A percentile compares a stretch with the other conserved stretches of the same genome.
Conservation (phyloP, 1,140 invertebrate genomes). For the Megalonaias nervosa region DNA sequence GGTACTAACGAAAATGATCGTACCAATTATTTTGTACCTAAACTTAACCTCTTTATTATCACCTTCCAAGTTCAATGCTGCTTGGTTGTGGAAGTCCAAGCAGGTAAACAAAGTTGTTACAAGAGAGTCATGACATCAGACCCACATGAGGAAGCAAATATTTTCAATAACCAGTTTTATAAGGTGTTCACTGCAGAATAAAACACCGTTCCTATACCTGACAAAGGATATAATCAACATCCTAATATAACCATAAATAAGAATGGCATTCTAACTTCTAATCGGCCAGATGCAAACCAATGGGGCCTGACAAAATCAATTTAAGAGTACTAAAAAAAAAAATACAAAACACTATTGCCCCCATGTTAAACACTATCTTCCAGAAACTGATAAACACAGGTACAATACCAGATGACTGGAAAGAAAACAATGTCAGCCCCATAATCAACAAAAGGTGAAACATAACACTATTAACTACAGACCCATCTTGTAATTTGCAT, state of each 20-base stretch:
- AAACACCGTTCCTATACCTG: slow-evolving; percentile 5
- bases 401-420: slow-evolving; percentile 33
- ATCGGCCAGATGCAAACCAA: slow-evolving; percentile 10
- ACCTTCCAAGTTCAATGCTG: too few species aligned
- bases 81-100: too few species aligned
- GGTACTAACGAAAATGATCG: too few species aligned
- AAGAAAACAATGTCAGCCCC: slow-evolving; percentile 28
- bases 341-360: slow-evolving; percentile 7
- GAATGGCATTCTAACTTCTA: slow-evolving; percentile 10
- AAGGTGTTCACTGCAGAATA: background rate
- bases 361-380: slow-evolving; percentile 8
- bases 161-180: slow-evolving; percentile 19
- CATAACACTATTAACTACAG: slow-evolving; percentile 36
- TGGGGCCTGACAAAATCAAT: slow-evolving; percentile 26
- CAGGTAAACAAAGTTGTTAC: background rate
- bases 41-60: too few species aligned
- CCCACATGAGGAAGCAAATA: slow-evolving; percentile 8
- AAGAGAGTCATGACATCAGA: slow-evolving; percentile 7
- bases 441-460: slow-evolving; percentile 42
- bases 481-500: slow-evolving; percentile 42
- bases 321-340: background rate
- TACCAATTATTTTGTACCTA: too few species aligned
- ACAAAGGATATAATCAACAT: slow-evolving; percentile 14
- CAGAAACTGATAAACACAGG: slow-evolving; percentile 18
- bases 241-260: slow-evolving; percentile 13